Evolutionary conservation across 35 echinoderm and acorn worm species (phyloP), one percentile per base, ranked within the genome.

Genomic region (Ophiothrix spiculata): DNA sequence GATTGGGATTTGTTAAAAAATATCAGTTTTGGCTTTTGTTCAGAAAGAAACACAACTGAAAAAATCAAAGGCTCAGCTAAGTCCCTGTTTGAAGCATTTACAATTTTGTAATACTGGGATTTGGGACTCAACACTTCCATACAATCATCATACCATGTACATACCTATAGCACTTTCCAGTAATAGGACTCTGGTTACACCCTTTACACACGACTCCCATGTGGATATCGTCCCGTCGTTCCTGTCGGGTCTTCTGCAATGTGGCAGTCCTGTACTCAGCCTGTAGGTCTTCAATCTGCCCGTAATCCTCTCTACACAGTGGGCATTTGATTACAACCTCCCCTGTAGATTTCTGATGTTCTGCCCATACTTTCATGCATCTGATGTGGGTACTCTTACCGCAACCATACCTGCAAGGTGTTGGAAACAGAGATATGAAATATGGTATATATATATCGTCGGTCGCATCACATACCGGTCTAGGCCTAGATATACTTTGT

Each of bases 321-420:
- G 95, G 95, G 32, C 95, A 97, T 35, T 87, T 80, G 35, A 97
- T 87, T 39, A 89, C 78, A 0, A 80, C 79, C 75, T 97, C 95
- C 36, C 95, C 95, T 0, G 91, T 90, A 21, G 95, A 97, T 39
- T 85, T 85, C 86, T 97, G 95, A 87, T 97, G 95, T 32, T 97
- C 95, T 8, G 95, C 95, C 95, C 95, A 97, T 19, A 97, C 88
- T 74, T 97, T 97, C 95, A 97, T 97, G 85, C 95, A 97, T 77
- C 93, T 97, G 76, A 97, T 97, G 63, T 97, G 95, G 33, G 90
- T 93, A 77, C 95, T 97, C 76, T 97, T 97, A 0, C 87, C 95
- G 88, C 95, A 97, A 23, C 91, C 95, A 88, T 82, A 97, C 56
- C 94, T 97, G 56, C 1, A 78, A 49, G 19, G n/a, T n/a, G n/a